Conservation (phyloP, 2,797 vertebrate genomes). For the Nothura maculosa region DNA sequence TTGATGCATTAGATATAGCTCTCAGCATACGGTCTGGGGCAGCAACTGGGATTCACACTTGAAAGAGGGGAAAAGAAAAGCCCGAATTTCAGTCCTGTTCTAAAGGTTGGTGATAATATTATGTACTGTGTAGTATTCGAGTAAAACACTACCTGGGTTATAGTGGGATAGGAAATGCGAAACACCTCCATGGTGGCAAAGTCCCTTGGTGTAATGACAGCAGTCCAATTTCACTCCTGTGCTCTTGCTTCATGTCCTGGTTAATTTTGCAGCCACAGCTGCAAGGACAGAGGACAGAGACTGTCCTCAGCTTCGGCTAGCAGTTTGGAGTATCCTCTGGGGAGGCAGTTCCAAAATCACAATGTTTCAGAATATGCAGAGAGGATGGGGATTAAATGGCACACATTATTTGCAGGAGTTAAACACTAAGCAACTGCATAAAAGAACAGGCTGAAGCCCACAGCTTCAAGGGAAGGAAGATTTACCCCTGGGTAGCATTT, state of each 20-base stretch:
- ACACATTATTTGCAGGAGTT: not conserved
- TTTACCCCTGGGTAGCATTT: slow-evolving; percentile 1
- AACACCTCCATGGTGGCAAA: fast-evolving
- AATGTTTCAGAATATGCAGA: not conserved
- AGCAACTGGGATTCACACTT: not conserved
- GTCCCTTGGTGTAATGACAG: not conserved
- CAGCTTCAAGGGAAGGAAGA: not conserved
- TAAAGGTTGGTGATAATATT: not conserved
- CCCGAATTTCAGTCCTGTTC: not conserved
- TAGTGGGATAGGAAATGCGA: not conserved
- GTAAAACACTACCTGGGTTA: not conserved
- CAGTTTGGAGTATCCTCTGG: not conserved
- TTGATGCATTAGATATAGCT: slow-evolving; percentile 12
- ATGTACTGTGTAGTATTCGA: not conserved
- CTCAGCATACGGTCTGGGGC: not conserved
- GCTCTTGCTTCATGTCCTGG: not conserved
- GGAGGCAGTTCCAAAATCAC: not conserved
- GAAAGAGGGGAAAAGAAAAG: not conserved
- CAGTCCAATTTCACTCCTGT: not conserved
- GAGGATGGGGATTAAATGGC: not conserved
- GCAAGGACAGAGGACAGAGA: fast-evolving
- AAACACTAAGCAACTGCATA: not conserved
- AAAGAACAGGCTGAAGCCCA: not conserved
- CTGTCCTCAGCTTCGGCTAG: not conserved
- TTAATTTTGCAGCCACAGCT: not conserved